phyloP scores from a whole-genome alignment of 2,113 vertebrate genomes.

The Nestor notabilis region DNA sequence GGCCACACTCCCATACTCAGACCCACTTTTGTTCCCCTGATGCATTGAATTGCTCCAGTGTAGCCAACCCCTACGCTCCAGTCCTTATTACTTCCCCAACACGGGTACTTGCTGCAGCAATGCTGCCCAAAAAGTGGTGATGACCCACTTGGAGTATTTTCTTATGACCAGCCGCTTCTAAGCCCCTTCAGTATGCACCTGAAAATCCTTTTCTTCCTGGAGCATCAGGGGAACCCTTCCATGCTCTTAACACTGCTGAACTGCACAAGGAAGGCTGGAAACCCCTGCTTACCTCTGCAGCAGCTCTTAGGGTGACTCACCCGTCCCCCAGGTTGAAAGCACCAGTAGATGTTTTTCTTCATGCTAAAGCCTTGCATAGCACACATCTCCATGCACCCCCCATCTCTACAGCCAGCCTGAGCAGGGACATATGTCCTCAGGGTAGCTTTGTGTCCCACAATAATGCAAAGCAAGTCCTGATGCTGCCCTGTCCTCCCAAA shows the following conservation, averaged over 20 bases:
- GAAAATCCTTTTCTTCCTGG: not conserved
- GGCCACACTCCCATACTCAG: not conserved
- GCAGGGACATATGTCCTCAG: not conserved
- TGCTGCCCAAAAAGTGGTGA: not conserved
- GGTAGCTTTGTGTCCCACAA: not conserved
- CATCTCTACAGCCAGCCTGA: not conserved
- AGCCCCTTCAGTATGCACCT: not conserved
- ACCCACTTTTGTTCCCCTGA: not conserved
- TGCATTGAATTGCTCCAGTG: rapidly evolving
- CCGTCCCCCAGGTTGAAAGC: not conserved
- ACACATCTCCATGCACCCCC: not conserved
- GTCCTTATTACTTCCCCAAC: not conserved
- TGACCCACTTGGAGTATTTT: not conserved
- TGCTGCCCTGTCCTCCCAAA: not conserved
- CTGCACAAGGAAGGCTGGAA: not conserved
- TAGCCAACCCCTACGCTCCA: not conserved
- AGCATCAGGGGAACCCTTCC: not conserved
- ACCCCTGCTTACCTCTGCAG: not conserved
- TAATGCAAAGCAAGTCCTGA: not conserved
- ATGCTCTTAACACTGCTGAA: not conserved
- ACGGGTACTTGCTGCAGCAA: not conserved
- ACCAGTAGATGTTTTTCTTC: not conserved
- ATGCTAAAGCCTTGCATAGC: rapidly evolving
- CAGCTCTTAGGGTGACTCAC: not conserved
- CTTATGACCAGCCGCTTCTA: not conserved